Base-by-base conservation (phyloP, 2,113 vertebrate species). In the Labeo rohita region DNA sequence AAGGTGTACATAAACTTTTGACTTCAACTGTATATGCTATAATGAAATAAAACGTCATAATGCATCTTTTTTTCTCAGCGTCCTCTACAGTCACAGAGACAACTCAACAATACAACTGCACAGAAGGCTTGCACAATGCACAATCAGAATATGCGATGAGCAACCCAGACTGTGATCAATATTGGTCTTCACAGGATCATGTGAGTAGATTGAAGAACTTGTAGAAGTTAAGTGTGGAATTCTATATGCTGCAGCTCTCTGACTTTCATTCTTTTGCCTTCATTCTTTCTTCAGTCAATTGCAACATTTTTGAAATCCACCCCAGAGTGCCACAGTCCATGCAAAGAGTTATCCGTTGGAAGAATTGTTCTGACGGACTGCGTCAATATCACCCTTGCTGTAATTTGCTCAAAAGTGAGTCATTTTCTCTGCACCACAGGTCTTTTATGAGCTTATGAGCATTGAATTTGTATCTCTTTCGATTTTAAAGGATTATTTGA, bases 231-330 rank as follows among this genome's bases (percentile, higher is more conserved):
- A 7, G 39, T 23, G 3, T 52, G 52, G 68, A 9, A 68, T 21
- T 66, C 4, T 13, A 13, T 16, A 66, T 0, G 12, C 2, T 28
- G 66, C 5, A n/a, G 6, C 9, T 16, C 12, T 45, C 63, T 50
- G 45, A 39, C 70, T n/a, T 63, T 39, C 2, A 34, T 68, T 21
- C 5, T 45, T 23, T 85, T 83, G 21, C 56, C n/a, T n/a, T n/a
- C n/a, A 59, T 87, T 8, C 39, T 59, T 43, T 65, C 39, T 59
- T 43, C 65, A 93, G 93, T 0, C 12, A 1, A 72, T 93, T 16
- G 93, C 90, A 2, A 0, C 0, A 0, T 66, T 28, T 12, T 0
- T 4, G 0, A 4, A 0, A 2, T 0, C 0, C 0, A 0, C 0
- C 0, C 4, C 0, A 0, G 0, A 6, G 1, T 92, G 90, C 63